Conservation (phyloP, 2,888 invertebrate genomes). For the Allolobophora icterica region DNA sequence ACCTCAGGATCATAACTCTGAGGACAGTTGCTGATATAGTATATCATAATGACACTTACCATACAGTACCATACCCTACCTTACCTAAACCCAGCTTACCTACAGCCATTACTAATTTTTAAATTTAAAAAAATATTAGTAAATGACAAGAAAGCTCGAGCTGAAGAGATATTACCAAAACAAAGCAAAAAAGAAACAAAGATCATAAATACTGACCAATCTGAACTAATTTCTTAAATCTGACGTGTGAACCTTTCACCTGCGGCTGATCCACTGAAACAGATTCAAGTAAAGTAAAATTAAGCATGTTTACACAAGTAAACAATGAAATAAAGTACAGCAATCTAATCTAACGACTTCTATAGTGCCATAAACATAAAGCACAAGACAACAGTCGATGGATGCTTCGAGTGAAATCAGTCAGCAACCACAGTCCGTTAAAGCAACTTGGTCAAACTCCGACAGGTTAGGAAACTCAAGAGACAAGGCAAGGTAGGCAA, state of each 20-base stretch:
- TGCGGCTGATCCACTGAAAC: constrained; percentile 49
- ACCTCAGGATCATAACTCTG: neutral
- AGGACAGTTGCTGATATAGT: neutral
- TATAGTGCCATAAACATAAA: no score
- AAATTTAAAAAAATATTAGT: neutral
- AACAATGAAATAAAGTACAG: neutral
- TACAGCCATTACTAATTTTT: neutral
- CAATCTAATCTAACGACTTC: neutral
- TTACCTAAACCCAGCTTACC: neutral
- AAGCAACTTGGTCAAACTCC: no score
- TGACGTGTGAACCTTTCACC: constrained; percentile 67
- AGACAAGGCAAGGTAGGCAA: neutral
- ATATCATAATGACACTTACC: neutral
- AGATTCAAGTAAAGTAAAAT: neutral
- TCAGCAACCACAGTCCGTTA: no score
- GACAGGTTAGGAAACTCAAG: no score
- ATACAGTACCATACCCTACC: neutral
- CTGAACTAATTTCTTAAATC: constrained; percentile 98
- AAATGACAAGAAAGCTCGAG: constrained; percentile 7
- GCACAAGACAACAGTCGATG: no score
- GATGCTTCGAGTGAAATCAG: no score
- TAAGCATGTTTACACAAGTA: neutral
- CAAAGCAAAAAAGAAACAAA: neutral
- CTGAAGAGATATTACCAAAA: neutral
- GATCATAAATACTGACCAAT: constrained; percentile 79